Conservation (phyloP, 2,797 vertebrate species). For the Premnoplex brunnescens region DNA sequence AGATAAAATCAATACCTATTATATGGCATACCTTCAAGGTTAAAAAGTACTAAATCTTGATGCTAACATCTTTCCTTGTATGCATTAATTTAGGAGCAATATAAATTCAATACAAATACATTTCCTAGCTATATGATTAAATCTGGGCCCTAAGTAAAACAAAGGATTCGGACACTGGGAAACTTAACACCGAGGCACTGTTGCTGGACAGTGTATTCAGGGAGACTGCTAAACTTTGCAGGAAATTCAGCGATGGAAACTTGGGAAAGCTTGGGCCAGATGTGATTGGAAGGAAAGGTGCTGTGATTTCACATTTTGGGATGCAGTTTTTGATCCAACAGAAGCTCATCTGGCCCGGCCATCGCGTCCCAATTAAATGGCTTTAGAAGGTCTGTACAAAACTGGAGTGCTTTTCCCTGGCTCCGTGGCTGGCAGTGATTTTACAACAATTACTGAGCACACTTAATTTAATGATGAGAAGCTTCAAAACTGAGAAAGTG, state of each 20-base stretch:
- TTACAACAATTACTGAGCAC: conserved; percentile 62
- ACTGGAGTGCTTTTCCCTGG: conserved; percentile 51
- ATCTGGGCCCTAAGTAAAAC: background rate
- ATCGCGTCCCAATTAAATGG: conserved; percentile 49
- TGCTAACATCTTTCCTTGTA: conserved; percentile 49
- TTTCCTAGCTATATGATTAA: conserved; percentile 5
- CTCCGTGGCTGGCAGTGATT: conserved; percentile 52
- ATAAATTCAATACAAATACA: conserved; percentile 41
- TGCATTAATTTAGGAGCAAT: conserved; percentile 50
- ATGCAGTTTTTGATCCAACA: conserved; percentile 14
- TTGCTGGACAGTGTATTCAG: background rate
- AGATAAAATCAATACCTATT: conserved; percentile 71
- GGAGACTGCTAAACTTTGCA: background rate
- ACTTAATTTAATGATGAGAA: conserved; percentile 69
- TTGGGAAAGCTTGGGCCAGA: background rate
- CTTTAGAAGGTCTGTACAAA: conserved; percentile 58
- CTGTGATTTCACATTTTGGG: background rate
- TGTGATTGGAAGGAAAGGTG: background rate
- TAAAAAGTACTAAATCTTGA: conserved; percentile 68
- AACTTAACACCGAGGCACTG: background rate
- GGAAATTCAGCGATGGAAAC: background rate
- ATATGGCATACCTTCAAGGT: conserved; percentile 67
- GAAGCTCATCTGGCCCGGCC: conserved; percentile 53
- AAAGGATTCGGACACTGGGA: background rate
- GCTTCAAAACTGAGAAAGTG: conserved; percentile 58